Conservation (phyloP, 2,888 invertebrate species). For the Creontiades dilutus region DNA sequence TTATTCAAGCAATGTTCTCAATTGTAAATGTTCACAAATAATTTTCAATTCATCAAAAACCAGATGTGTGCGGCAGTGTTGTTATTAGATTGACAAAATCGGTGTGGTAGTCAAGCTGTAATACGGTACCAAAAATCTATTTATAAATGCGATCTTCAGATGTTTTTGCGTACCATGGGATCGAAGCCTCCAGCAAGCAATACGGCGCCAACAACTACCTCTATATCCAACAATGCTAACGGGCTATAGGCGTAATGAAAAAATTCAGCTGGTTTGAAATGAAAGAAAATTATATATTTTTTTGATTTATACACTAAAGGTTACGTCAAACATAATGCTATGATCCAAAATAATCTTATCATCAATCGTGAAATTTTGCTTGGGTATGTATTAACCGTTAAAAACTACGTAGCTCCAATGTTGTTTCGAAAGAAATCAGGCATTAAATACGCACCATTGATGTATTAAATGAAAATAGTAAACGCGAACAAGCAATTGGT, state of each 20-base stretch:
- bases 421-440: background rate
- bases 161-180: background rate
- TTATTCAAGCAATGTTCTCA: slow-evolving; percentile 7
- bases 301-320: slow-evolving; percentile 54
- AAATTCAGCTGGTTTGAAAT: background rate
- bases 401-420: too few relatives aligned
- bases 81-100: background rate
- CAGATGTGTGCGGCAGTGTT: slow-evolving; percentile 12
- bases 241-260: background rate
- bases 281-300: slow-evolving; percentile 46
- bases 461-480: background rate
- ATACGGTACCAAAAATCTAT: background rate
- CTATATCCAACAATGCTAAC: background rate
- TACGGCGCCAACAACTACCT: background rate
- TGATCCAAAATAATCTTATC: background rate
- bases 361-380: slow-evolving; percentile 2
- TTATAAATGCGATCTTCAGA: background rate
- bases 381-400: background rate
- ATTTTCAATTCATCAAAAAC: background rate
- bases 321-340: slow-evolving; percentile 19
- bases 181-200: background rate
- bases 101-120: background rate
- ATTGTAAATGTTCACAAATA: background rate
- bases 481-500: slow-evolving; percentile 18
- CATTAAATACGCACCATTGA: background rate